phyloP scores from a whole-genome alignment of 2,113 vertebrate species.

The Microtus richardsoni region DNA sequence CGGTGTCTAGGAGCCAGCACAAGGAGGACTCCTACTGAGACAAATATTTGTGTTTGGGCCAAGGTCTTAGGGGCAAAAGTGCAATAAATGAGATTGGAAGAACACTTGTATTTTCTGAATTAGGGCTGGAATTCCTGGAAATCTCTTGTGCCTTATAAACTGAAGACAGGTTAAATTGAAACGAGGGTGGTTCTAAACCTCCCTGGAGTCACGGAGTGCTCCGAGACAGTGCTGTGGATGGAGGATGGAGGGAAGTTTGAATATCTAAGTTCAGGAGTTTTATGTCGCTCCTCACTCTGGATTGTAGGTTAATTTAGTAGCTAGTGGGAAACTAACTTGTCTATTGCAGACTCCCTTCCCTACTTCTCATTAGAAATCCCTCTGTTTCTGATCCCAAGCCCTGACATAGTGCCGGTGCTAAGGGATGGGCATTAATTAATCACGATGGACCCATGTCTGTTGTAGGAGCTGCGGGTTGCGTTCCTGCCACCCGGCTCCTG shows the following conservation, averaged over 20 bases:
- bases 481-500: too few relatives aligned
- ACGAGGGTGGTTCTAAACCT: neutral
- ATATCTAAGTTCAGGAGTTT: neutral
- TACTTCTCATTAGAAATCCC: neutral
- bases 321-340: neutral
- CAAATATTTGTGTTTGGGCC: neutral
- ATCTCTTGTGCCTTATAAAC: neutral
- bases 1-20: neutral
- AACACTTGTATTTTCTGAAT: slow-evolving; percentile 13
- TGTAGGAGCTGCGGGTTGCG: too few relatives aligned
- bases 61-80: neutral
- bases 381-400: neutral
- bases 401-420: neutral
- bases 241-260: neutral
- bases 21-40: slow-evolving; percentile 41
- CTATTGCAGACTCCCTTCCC: accelerated
- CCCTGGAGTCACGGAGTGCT: neutral
- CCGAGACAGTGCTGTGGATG: neutral
- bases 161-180: neutral
- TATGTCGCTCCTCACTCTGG: neutral
- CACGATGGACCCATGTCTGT: too few relatives aligned
- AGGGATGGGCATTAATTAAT: neutral
- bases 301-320: neutral
- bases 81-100: neutral
- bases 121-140: slow-evolving; percentile 27